A percentile compares a stretch with the other conserved stretches of the same genome.
Evolutionary conservation across 1,140 invertebrate species (phyloP).

Genomic region (Drosophila ambigua): DNA sequence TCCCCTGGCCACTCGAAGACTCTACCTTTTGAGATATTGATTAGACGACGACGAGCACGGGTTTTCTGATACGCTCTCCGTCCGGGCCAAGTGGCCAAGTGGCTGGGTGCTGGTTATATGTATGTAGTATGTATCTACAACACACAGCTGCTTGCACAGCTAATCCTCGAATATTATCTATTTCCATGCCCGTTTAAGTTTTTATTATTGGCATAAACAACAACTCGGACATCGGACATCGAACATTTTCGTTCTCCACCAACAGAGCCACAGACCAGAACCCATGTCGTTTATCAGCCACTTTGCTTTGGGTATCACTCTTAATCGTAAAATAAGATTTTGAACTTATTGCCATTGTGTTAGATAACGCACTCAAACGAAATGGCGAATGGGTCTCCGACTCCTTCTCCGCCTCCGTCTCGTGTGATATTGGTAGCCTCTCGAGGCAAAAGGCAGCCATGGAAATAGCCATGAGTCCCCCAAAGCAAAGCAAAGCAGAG

Average conservation of each 20-base stretch:
- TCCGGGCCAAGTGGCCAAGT: conserved; percentile 16
- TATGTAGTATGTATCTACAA: conserved; percentile 4
- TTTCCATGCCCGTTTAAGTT: conserved; percentile 44
- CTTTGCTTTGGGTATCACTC: conserved; percentile 73
- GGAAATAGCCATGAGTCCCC: neutral
- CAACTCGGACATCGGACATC: conserved; percentile 41
- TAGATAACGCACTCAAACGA: conserved; percentile 68
- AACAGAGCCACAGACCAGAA: no score
- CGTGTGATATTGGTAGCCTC: conserved; percentile 43
- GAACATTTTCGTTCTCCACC: conserved; percentile 1
- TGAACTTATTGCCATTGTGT: conserved; percentile 65
- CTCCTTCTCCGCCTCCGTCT: conserved; percentile 18
- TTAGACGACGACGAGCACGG: conserved; percentile 44
- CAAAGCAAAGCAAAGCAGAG: neutral
- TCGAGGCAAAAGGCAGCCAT: conserved; percentile 21
- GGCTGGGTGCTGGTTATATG: conserved; percentile 20
- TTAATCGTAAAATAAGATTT: conserved; percentile 82
- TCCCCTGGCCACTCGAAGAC: conserved; percentile 55
- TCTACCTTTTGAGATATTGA: conserved; percentile 70
- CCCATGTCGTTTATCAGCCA: conserved; percentile 53
- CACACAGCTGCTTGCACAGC: conserved; percentile 4
- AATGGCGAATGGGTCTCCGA: conserved; percentile 18
- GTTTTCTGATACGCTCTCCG: conserved; percentile 37
- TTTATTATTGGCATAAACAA: conserved; percentile 76
- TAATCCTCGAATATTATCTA: conserved; percentile 78